Evolutionary conservation across 2,113 vertebrate species (phyloP), one percentile per base, ranked within the genome.

Genomic region (Cairina moschata): DNA sequence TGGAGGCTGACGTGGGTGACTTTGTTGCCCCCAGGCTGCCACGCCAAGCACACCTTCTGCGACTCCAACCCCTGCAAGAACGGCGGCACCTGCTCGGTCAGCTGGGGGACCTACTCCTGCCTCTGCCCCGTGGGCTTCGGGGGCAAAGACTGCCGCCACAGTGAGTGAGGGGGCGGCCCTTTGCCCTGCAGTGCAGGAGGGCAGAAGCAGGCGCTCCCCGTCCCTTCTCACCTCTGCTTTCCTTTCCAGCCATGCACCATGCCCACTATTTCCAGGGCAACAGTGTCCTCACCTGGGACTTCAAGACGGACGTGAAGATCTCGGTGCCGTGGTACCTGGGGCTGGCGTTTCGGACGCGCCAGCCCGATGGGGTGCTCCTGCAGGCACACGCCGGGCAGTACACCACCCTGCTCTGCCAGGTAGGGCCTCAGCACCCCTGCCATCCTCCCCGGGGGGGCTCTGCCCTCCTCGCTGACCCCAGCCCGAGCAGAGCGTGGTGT

Each of bases 31-130:
- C 15, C 75, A 99, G 99, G 99, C 79, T 99, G 99, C 97, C 99
- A 99, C 34, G 99, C 99, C 95, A 99, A 99, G 94, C 97, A 98
- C 75, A 97, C 98, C 1, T 99, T 99, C 97, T 99, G 99, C 3
- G 98, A 99, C 83, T 99, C 99, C 58, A 98, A 97, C 95, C 99
- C 99, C 14, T 99, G 99, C 96, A 99, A 99, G 97, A 99, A 99
- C 0, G 99, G 98, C 1, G 99, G 99, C 73, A 98, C 98, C 55
- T 99, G 99, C 97, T 98, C 98, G 11, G 98, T 99, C 91, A 99
- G 98, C 97, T 99, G 99, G 99, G 99, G 99, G n/a, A 99, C 99
- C 22, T 99, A 98, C 94, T 98, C 98, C 95, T 99, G 99, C 44
- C 98, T 99, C 96, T 99, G 99, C 93, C 99, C 99, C 4, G 96